Evolutionary conservation across 2,113 vertebrate species (phyloP).

Genomic region (Elaphurus davidianus): DNA sequence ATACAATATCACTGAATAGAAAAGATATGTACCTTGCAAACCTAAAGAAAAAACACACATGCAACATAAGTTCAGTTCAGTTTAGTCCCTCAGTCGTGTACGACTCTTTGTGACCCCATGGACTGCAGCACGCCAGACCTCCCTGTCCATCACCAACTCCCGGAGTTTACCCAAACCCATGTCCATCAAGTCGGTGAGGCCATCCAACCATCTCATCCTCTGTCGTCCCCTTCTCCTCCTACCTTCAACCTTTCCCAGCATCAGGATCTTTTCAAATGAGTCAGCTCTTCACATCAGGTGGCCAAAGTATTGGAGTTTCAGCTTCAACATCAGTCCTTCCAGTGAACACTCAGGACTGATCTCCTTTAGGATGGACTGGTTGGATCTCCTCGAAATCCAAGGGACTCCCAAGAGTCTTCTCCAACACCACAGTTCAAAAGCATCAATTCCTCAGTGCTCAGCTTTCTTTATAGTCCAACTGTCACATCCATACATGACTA

Average conservation of each 20-base stretch:
- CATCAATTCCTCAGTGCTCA: rapidly evolving
- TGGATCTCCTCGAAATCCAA: not conserved
- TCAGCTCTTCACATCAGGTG: not conserved
- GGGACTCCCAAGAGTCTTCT: not conserved
- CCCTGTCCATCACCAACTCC: not conserved
- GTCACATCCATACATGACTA: not conserved
- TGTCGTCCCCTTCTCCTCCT: not conserved
- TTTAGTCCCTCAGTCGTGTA: rapidly evolving
- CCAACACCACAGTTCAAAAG: not conserved
- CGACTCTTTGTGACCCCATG: not conserved
- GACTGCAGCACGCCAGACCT: not conserved
- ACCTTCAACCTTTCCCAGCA: not conserved
- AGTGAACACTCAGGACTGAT: rapidly evolving
- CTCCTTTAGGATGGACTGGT: not conserved
- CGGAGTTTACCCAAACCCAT: not conserved
- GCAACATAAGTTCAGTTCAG: not conserved
- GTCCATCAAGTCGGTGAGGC: rapidly evolving
- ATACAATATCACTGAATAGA: not conserved
- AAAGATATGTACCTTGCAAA: not conserved
- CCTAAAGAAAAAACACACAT: not conserved
- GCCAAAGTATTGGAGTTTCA: not conserved
- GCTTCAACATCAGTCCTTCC: not conserved
- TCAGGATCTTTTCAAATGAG: not conserved
- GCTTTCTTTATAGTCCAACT: not conserved
- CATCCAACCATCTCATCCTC: not conserved